Percentiles rank a stretch among this genome's conserved stretches.
phyloP scores from a whole-genome alignment of 1,140 invertebrate species.

The Drosophila bocki region DNA sequence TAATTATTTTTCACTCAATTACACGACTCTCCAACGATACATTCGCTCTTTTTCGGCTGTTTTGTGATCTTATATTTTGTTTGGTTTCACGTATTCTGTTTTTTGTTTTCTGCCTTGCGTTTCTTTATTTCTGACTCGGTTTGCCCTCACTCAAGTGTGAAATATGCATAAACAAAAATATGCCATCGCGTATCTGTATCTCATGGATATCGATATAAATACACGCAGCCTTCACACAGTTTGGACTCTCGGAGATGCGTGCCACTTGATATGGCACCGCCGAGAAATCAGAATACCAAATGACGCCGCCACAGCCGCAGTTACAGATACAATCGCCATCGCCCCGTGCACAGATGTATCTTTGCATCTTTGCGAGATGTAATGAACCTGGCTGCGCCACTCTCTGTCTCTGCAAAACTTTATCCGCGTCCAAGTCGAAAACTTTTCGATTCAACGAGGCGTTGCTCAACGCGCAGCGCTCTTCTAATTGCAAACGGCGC shows the following conservation, averaged over 20 bases:
- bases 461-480: constrained; percentile 62
- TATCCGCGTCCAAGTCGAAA: constrained; percentile 51
- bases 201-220: constrained; percentile 61
- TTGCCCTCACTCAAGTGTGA: constrained; percentile 60
- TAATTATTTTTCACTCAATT: constrained; percentile 84
- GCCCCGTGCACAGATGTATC: constrained; percentile 29
- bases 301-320: constrained; percentile 41
- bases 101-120: constrained; percentile 6
- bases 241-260: constrained; percentile 59
- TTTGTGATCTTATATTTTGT: constrained; percentile 45
- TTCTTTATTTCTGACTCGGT: constrained; percentile 42
- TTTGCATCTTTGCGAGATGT: constrained; percentile 30
- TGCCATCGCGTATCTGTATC: constrained; percentile 67
- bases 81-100: constrained; percentile 9
- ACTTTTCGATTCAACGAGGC: constrained; percentile 53
- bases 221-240: constrained; percentile 73
- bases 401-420: constrained; percentile 40
- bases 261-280: constrained; percentile 72
- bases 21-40: constrained; percentile 51
- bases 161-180: constrained; percentile 75
- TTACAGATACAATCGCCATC: constrained; percentile 12
- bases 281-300: constrained; percentile 72
- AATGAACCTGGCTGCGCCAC: constrained; percentile 36
- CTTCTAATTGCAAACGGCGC: constrained; percentile 74
- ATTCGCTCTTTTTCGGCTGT: constrained; percentile 33